Evolutionary conservation across 2,888 invertebrate species (phyloP), one percentile per base, ranked within the genome.

Genomic region (Eretmocerus hayati): DNA sequence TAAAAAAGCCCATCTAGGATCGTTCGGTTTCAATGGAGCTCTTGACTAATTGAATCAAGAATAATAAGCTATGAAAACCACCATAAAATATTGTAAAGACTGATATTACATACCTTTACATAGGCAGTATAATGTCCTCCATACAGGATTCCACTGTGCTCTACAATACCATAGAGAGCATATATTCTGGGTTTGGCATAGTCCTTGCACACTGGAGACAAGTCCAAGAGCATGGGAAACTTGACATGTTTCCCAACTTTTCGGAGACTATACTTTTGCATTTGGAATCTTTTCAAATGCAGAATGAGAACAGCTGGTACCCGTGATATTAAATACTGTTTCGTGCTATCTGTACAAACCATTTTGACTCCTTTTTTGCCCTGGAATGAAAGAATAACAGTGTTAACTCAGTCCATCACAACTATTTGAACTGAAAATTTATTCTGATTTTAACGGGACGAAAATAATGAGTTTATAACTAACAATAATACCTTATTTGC

Each of bases 71-170:
- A n/a, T 5, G 33, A 18, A 26, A 30, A 19, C 35, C 20, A 2
- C 21, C 21, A 3, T 15, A 38, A 11, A 15, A 18, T 8, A 11
- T 38, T 21, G 5, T 21, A 21, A n/a, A 9, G 37, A 13, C 23
- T 16, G 30, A 15, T 13, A 5, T 13, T 26, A 6, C 32, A n/a
- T 43, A 90, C 87, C 75, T 94, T 94, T 2, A 97, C 90, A 65
- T 92, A 97, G 5, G 96, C 93, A 1, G 93, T 90, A 67, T 99
- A 99, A 67, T 89, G 88, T 21, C 89, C 88, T 30, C 92, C 90
- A 63, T 87, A 85, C 69, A 96, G 81, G 4, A 87, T 84, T 0
- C 97, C 97, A 45, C 87, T 86, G 67, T 99, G 97, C 65, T 92
- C 93, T 3, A 97, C 95, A 1, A 99, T 85, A 0, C 94, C 97